Conservation (phyloP, 1,140 invertebrate genomes). For the Pinna nobilis region DNA sequence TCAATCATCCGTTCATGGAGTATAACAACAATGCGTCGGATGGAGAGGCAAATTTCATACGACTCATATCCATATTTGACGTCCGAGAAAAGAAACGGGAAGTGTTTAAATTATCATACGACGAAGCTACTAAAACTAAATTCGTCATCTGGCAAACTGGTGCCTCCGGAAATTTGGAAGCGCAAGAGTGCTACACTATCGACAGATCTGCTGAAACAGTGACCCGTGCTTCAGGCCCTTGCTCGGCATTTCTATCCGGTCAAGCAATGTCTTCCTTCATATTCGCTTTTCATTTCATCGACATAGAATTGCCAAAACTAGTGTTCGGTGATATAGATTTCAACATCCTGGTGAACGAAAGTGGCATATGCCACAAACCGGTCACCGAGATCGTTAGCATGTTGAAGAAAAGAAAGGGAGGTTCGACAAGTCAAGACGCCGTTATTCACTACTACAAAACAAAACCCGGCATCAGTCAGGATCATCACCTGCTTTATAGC, state of each 20-base stretch:
- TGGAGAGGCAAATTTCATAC: constrained; percentile 43
- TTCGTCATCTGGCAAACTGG: constrained; percentile 48
- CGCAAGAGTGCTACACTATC: constrained; percentile 53
- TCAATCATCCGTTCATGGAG: constrained; percentile 53
- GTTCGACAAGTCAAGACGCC: constrained; percentile 6
- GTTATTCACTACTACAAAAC: constrained; percentile 59
- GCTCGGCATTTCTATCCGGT: constrained; percentile 4
- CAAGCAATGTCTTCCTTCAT: constrained; percentile 21
- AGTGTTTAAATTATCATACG: constrained; percentile 48
- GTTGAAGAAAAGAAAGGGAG: constrained; percentile 10
- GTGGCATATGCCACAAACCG: constrained; percentile 13
- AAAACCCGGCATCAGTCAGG: constrained; percentile 39
- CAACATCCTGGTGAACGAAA: constrained; percentile 43
- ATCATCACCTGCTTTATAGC: constrained; percentile 9
- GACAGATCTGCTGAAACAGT: constrained; percentile 18
- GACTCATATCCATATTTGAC: constrained; percentile 52
- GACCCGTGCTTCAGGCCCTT: constrained; percentile 15
- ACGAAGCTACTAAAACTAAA: constrained; percentile 37
- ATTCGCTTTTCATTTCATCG: constrained; percentile 52
- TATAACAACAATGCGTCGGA: constrained; percentile 5
- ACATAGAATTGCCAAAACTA: constrained; percentile 50
- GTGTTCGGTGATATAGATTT: constrained; percentile 63
- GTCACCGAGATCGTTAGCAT: constrained; percentile 31
- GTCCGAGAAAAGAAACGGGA: constrained; percentile 45
- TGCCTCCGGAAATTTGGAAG: constrained; percentile 12